These are phyloP conservation scores for Nothoprocta pentlandii DNA, from an alignment of 2,113 vertebrate genomes.

Conservation along the genomic window DNA sequence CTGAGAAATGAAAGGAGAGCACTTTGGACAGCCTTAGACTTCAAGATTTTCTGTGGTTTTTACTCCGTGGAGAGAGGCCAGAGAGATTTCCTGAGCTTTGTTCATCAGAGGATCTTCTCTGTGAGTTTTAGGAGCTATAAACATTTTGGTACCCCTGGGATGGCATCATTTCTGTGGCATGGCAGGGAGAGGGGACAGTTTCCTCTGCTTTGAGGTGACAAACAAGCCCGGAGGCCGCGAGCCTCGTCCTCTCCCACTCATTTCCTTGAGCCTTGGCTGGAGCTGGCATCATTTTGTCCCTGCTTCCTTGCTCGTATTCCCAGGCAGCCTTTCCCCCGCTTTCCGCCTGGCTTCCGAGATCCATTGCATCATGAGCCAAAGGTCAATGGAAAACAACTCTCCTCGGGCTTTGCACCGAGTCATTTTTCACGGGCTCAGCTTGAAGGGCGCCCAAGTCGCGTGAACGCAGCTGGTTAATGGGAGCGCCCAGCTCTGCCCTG, in stretches of 20 bases:
- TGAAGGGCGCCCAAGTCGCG: neutral
- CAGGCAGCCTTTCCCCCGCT: neutral
- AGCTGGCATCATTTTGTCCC: neutral
- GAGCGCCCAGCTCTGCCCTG: neutral
- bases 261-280: neutral
- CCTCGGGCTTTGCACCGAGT: neutral
- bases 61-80: neutral
- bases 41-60: neutral
- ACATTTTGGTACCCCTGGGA: accelerated
- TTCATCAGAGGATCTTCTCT: neutral
- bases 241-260: neutral
- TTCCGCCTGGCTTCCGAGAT: neutral
- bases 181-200: neutral
- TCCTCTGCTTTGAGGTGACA: neutral
- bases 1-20: neutral
- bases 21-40: neutral
- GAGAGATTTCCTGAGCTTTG: neutral
- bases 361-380: neutral
- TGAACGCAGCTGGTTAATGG: slow-evolving; percentile 15
- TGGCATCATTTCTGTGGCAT: accelerated
- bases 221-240: neutral
- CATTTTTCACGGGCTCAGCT: slow-evolving; percentile 17
- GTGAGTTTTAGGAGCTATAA: neutral
- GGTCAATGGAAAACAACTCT: neutral
- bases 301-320: accelerated